Base-by-base conservation (phyloP, 2,113 vertebrate species). In the Sterrhoptilus dennistouni region DNA sequence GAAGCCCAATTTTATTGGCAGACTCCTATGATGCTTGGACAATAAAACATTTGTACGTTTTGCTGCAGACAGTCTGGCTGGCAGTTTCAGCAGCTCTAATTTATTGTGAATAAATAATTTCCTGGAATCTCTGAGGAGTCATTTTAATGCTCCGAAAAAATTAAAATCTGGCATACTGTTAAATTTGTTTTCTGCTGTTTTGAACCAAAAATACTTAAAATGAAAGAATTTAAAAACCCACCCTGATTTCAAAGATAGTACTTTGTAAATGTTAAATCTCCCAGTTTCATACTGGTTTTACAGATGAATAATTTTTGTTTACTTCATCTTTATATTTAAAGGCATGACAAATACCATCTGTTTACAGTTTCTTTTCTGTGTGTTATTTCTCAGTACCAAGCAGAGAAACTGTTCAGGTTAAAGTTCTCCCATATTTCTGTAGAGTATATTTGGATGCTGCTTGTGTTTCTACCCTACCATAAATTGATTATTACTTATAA, bases 81-180 rank as follows among this genome's bases (percentile, higher is more conserved):
- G 93, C 78, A 93, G 89, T 96, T 94, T 94, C 56, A 89, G 79
- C 74, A 97, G 81, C 80, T 95, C 87, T 96, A 96, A 97, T 95
- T 97, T 97, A 96, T 97, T 95, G 88, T 92, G 92, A 95, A 88
- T 95, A 97, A 96, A 97, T 96, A 94, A 96, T 96, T 96, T 96
- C 50, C 78, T 96, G 71, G 63, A 96, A 96, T 95, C 77, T 70
- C 83, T 64, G 88, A 77, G 68, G 94, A 87, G 74, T 95, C 54
- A 82, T 93, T 94, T 96, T 91, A 94, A 89, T 87, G 76, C 53
- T 92, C 76, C 0, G 31, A 85, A 89, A 91, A 91, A 91, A 87
- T 60, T 38, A 77, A 83, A 89, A 81, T 54, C 61, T 87, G 70
- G 57, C 90, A 90, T 33, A 31, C 83, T 72, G n/a, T 81, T 96